Evolutionary conservation across 1,140 invertebrate species (phyloP).

Genomic region (Venustaconcha ellipsiformis): DNA sequence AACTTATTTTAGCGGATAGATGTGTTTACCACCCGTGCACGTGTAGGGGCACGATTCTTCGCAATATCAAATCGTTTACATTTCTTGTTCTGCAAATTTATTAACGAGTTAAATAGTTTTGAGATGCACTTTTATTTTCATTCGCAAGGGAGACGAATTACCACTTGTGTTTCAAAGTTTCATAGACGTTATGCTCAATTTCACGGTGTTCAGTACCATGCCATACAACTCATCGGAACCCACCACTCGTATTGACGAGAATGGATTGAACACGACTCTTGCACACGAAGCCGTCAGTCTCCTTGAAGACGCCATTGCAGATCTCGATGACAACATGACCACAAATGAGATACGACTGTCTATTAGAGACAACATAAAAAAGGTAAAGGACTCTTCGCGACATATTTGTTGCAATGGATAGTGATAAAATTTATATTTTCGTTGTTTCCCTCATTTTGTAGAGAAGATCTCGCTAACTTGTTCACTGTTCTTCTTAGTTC

Average conservation of each 20-base stretch:
- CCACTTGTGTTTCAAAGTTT: conserved; percentile 39
- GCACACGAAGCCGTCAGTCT: conserved; percentile 40
- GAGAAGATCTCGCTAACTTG: too few relatives aligned
- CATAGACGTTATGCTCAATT: conserved; percentile 56
- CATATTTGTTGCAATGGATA: too few relatives aligned
- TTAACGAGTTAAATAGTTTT: too few relatives aligned
- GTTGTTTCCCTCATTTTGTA: too few relatives aligned
- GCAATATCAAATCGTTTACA: not conserved
- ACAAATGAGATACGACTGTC: conserved; percentile 10
- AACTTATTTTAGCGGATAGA: too few relatives aligned
- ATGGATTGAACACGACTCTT: conserved; percentile 32
- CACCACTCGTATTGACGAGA: not conserved
- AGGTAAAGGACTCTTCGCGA: conserved; percentile 8
- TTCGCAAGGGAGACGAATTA: conserved; percentile 48
- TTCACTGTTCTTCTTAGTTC: too few relatives aligned
- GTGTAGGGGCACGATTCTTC: not conserved
- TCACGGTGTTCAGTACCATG: conserved; percentile 54
- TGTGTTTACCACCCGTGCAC: too few relatives aligned
- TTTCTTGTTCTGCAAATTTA: not conserved
- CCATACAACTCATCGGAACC: conserved; percentile 28
- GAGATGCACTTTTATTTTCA: not conserved
- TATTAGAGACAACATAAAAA: conserved; percentile 18
- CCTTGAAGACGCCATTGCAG: conserved; percentile 8
- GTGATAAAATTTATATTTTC: too few relatives aligned
- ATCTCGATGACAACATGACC: conserved; percentile 5